Percentiles rank a stretch among this genome's conserved stretches.
Conservation (phyloP, 1,140 invertebrate species). For the Hesperophylax magnus region DNA sequence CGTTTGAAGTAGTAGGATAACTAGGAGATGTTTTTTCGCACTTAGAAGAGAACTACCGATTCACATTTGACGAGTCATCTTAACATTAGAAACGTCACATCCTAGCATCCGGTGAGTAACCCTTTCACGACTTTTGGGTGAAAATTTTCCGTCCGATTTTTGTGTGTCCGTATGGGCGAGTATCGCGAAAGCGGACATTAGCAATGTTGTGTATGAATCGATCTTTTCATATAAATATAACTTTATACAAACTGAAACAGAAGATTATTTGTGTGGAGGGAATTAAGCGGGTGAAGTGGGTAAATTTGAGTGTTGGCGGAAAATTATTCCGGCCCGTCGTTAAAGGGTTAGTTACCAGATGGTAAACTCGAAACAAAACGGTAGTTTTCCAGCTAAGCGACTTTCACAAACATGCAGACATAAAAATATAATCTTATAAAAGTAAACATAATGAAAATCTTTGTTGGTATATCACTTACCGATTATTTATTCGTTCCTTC, state of each 20-base stretch:
- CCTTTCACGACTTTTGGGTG: constrained; percentile 52
- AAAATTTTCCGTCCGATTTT: constrained; percentile 35
- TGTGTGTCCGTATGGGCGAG: background rate
- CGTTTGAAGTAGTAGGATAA: too few species aligned
- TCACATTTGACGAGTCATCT: too few species aligned
- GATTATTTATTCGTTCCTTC: background rate
- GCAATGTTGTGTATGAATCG: constrained; percentile 39
- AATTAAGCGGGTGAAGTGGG: constrained; percentile 46
- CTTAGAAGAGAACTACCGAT: too few species aligned
- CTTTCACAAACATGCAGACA: constrained; percentile 50
- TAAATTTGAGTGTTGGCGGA: constrained; percentile 44
- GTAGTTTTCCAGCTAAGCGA: constrained; percentile 50
- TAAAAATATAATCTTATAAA: too few species aligned
- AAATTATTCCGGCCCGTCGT: constrained; percentile 53
- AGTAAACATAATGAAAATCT: constrained; percentile 50
- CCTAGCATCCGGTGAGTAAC: constrained; percentile 44
- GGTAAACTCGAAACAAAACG: constrained; percentile 55
- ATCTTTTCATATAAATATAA: background rate
- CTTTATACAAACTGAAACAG: constrained; percentile 53
- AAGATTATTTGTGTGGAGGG: constrained; percentile 45
- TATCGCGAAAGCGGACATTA: background rate
- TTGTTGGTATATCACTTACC: constrained; percentile 47
- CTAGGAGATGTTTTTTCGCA: too few species aligned
- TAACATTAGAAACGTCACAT: too few species aligned
- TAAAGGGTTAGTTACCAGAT: constrained; percentile 58